These are phyloP conservation scores for Rhinoderma darwinii DNA, from an alignment of 2,113 vertebrate species.

Conservation along the genomic window DNA sequence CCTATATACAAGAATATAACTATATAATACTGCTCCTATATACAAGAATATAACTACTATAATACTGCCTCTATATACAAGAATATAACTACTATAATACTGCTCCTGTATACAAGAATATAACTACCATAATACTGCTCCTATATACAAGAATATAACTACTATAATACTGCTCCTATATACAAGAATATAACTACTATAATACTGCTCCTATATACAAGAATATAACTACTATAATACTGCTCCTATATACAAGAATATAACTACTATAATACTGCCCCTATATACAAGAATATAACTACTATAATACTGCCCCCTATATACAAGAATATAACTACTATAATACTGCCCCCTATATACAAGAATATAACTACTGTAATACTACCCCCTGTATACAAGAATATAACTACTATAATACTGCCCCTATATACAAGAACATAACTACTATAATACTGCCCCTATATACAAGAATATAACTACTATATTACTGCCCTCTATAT, in stretches of 20 bases:
- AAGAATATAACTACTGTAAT: neutral
- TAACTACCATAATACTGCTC: constrained; percentile 3
- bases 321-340: too few relatives aligned
- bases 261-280: neutral
- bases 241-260: constrained; percentile 1
- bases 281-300: constrained; percentile 1
- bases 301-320: too few relatives aligned
- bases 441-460: too few relatives aligned
- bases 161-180: neutral
- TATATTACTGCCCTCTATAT: too few relatives aligned
- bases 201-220: constrained; percentile 1
- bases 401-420: constrained; percentile 23
- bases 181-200: constrained; percentile 13
- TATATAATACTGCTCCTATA: neutral
- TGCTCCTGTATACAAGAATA: neutral
- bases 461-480: too few relatives aligned
- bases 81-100: constrained; percentile 7
- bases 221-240: constrained; percentile 14
- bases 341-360: neutral
- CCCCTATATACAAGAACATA: too few relatives aligned
- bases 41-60: constrained; percentile 11
- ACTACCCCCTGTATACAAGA: neutral
- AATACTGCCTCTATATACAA: constrained; percentile 3
- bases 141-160: constrained; percentile 6
- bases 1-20: neutral